Evolutionary conservation across 2,888 invertebrate genomes (phyloP).

Genomic region (Calameuta pallipes): DNA sequence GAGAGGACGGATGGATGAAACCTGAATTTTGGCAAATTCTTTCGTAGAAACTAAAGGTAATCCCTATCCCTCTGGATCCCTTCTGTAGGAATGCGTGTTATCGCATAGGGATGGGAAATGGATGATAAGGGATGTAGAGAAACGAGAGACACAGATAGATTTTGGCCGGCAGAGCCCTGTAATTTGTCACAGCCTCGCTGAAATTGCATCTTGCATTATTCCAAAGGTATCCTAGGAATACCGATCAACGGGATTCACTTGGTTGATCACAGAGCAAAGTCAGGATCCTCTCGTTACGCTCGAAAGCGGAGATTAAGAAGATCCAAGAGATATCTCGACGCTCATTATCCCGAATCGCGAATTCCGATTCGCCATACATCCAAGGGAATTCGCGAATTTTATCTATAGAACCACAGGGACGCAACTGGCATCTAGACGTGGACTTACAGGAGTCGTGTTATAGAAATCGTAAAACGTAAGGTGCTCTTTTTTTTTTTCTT

Average conservation of each 20-base stretch:
- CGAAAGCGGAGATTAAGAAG: background rate
- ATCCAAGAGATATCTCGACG: background rate
- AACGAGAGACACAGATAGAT: background rate
- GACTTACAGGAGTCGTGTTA: background rate
- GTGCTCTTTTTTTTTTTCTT: background rate
- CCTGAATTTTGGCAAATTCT: background rate
- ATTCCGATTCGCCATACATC: background rate
- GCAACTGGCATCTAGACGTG: background rate
- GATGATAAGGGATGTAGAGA: background rate
- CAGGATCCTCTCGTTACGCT: background rate
- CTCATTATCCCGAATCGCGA: background rate
- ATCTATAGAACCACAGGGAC: background rate
- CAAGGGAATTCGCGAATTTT: background rate
- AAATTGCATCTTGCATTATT: background rate
- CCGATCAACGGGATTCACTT: background rate
- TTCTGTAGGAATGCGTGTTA: background rate
- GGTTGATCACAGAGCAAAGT: background rate
- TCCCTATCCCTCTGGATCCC: background rate
- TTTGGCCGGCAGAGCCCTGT: background rate
- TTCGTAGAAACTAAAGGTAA: background rate
- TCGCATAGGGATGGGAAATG: background rate
- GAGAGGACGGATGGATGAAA: constrained; percentile 35
- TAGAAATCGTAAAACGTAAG: background rate
- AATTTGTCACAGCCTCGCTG: background rate
- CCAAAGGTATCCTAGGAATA: background rate